These are phyloP conservation scores for Oscheius sp. DNA, from an alignment of 2,888 invertebrate genomes.

Conservation along the genomic window DNA sequence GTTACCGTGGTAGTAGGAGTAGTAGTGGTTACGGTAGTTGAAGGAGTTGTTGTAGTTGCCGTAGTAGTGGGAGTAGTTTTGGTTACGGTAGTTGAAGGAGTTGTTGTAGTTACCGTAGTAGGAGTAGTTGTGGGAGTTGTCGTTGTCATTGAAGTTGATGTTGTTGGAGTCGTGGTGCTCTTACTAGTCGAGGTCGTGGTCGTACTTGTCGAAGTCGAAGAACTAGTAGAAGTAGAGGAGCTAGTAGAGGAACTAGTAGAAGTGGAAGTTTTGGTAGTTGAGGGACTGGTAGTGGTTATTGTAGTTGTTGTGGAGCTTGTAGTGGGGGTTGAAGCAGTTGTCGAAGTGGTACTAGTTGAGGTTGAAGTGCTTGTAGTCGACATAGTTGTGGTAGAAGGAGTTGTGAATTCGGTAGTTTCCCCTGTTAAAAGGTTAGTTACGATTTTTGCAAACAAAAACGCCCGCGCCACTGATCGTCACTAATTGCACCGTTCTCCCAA, in stretches of 20 bases:
- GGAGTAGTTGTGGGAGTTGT: not conserved
- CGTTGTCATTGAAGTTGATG: not conserved
- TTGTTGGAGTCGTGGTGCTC: not conserved
- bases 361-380: not conserved
- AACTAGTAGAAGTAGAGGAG: not conserved
- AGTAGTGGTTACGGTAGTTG: not conserved
- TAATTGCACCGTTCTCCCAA: not conserved
- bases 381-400: not conserved
- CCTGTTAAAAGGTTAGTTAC: not conserved
- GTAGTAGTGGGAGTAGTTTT: not conserved
- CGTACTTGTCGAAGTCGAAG: not conserved
- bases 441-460: not conserved
- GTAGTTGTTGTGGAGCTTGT: not conserved
- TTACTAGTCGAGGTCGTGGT: not conserved
- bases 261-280: not conserved
- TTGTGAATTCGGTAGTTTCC: constrained; percentile 4
- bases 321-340: not conserved
- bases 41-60: not conserved
- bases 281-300: not conserved
- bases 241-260: not conserved
- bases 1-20: not conserved
- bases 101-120: not conserved
- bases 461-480: not conserved
- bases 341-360: not conserved
- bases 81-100: not conserved